Evolutionary conservation across 2,113 vertebrate genomes (phyloP).

Genomic region (Takifugu flavidus): DNA sequence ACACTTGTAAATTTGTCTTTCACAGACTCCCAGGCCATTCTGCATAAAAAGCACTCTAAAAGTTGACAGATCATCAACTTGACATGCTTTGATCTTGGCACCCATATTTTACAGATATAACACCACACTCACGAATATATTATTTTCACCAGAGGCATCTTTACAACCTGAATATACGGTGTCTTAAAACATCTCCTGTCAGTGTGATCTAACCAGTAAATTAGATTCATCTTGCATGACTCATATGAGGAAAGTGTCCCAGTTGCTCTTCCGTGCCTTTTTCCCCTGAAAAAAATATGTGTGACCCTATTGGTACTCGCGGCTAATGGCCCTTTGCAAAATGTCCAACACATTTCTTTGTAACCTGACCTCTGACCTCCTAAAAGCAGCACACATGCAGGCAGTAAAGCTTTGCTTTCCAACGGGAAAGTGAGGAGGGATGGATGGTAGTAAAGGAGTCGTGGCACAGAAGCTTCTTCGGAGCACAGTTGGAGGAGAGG

Average conservation of each 20-base stretch:
- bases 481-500: slow-evolving; percentile 5
- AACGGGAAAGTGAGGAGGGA: slow-evolving; percentile 21
- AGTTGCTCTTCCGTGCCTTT: too few species aligned
- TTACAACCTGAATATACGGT: slow-evolving; percentile 14
- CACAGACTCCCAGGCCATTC: background rate
- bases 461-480: slow-evolving; percentile 17
- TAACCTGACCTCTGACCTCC: slow-evolving; percentile 42
- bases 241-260: slow-evolving; percentile 13
- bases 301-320: slow-evolving; percentile 21
- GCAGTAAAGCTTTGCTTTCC: slow-evolving; percentile 36
- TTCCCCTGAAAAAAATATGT: background rate
- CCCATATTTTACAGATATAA: too few species aligned
- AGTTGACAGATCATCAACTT: too few species aligned
- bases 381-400: slow-evolving; percentile 25
- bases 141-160: slow-evolving; percentile 8
- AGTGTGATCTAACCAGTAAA: slow-evolving; percentile 20
- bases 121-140: background rate
- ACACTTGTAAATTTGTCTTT: background rate
- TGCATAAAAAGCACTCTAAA: too few species aligned
- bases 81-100: too few species aligned
- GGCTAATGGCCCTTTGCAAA: slow-evolving; percentile 17
- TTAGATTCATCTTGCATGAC: slow-evolving; percentile 27
- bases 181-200: slow-evolving; percentile 18
- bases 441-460: slow-evolving; percentile 23
- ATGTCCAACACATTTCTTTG: slow-evolving; percentile 45